Percentiles rank a stretch among this genome's conserved stretches.
Conservation (phyloP, 2,113 vertebrate genomes). For the Pachypanchax playfairii region DNA sequence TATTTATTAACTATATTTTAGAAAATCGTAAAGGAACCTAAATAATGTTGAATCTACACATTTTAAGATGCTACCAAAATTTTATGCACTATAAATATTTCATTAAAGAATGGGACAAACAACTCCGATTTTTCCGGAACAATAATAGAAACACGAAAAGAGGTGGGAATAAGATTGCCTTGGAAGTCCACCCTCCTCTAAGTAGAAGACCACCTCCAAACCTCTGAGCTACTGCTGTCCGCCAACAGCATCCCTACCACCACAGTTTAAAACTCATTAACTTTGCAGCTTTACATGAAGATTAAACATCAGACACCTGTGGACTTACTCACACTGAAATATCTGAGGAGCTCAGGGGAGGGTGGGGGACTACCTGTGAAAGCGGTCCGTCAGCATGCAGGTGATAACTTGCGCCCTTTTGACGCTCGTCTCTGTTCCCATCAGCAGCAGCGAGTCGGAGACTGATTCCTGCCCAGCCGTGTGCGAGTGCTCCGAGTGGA, state of each 20-base stretch:
- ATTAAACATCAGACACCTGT: too few relatives aligned
- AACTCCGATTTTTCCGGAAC: neutral
- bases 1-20: too few relatives aligned
- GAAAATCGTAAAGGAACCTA: too few relatives aligned
- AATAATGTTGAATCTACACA: too few relatives aligned
- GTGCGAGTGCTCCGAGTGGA: conserved; percentile 88
- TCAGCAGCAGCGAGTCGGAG: conserved; percentile 21
- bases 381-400: conserved; percentile 66
- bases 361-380: too few relatives aligned
- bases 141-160: neutral
- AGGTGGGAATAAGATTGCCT: conserved; percentile 48
- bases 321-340: too few relatives aligned
- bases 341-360: conserved; percentile 5
- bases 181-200: conserved; percentile 62
- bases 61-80: too few relatives aligned
- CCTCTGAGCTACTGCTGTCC: conserved; percentile 41
- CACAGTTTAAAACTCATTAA: too few relatives aligned
- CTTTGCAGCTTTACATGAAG: too few relatives aligned
- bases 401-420: conserved; percentile 62
- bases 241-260: conserved; percentile 57
- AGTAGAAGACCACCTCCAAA: conserved; percentile 67
- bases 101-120: too few relatives aligned
- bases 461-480: conserved; percentile 73
- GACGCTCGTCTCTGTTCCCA: conserved; percentile 47
- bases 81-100: too few relatives aligned